phyloP scores from a whole-genome alignment of 2,888 invertebrate genomes.

The Agrochola macilenta region DNA sequence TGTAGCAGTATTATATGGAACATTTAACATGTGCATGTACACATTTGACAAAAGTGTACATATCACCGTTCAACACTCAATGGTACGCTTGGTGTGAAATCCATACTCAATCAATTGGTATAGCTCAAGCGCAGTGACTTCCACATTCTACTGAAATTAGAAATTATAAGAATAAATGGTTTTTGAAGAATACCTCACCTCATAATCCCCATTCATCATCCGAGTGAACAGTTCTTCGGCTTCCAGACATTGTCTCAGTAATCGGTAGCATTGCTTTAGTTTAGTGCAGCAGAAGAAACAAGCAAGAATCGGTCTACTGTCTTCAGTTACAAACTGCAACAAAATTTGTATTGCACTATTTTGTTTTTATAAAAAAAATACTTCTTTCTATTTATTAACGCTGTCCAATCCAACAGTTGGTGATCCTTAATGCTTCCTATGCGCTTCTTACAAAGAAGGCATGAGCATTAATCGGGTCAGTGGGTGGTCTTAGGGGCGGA shows the following conservation, averaged over 20 bases:
- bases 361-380: too few relatives aligned
- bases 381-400: not conserved
- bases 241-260: not conserved
- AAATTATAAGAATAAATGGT: not conserved
- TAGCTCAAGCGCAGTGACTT: not conserved
- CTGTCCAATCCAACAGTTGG: not conserved
- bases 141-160: not conserved
- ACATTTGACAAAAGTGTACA: not conserved
- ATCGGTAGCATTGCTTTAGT: slow-evolving; percentile 1
- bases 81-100: not conserved
- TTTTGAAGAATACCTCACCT: not conserved
- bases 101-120: not conserved
- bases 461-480: too few relatives aligned
- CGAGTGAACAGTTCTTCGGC: not conserved
- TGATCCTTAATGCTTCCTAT: not conserved
- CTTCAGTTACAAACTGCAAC: not conserved
- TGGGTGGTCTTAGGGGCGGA: too few relatives aligned
- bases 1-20: too few relatives aligned
- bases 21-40: too few relatives aligned
- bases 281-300: not conserved
- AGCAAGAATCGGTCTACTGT: not conserved
- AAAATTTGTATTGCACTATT: not conserved
- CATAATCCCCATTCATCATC: not conserved
- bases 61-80: not conserved
- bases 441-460: not conserved